These are phyloP conservation scores for Lycaena phlaeas DNA, from an alignment of 2,888 invertebrate genomes.

Conservation along the genomic window DNA sequence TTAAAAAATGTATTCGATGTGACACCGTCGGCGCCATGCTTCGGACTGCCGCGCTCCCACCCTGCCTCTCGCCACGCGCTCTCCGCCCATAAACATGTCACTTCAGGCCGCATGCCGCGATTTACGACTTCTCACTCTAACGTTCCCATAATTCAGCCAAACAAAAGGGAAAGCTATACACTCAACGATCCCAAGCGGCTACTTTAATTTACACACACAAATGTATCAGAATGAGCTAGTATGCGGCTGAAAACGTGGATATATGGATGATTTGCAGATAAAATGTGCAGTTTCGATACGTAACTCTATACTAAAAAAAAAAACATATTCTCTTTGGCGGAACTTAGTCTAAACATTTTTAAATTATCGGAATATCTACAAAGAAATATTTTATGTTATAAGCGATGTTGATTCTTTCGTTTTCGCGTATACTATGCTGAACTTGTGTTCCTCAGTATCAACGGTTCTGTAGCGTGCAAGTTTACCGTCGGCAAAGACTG, in stretches of 20 bases:
- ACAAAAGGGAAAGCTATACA: constrained; percentile 73
- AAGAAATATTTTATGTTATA: not conserved
- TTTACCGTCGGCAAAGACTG: constrained; percentile 61
- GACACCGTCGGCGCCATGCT: constrained; percentile 54
- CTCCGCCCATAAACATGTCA: constrained; percentile 74
- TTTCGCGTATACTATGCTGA: constrained; percentile 41
- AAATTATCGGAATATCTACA: no score
- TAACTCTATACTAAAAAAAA: not conserved
- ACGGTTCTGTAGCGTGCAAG: constrained; percentile 49
- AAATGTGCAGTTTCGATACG: constrained; percentile 13
- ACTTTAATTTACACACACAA: constrained; percentile 71
- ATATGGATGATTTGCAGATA: constrained; percentile 34
- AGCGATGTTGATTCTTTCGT: constrained; percentile 22
- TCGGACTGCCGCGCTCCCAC: constrained; percentile 60
- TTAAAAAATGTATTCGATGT: constrained; percentile 20
- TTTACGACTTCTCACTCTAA: constrained; percentile 72
- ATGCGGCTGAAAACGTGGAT: constrained; percentile 46
- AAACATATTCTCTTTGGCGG: not conserved
- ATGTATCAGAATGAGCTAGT: constrained; percentile 60
- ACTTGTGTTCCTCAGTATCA: constrained; percentile 51
- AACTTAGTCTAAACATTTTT: no score
- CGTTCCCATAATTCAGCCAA: constrained; percentile 64
- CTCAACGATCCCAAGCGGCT: constrained; percentile 71
- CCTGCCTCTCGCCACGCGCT: constrained; percentile 45
- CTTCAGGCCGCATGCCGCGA: constrained; percentile 55